Evolutionary conservation across 2,888 invertebrate genomes (phyloP).

Genomic region (Leucophenga montana): DNA sequence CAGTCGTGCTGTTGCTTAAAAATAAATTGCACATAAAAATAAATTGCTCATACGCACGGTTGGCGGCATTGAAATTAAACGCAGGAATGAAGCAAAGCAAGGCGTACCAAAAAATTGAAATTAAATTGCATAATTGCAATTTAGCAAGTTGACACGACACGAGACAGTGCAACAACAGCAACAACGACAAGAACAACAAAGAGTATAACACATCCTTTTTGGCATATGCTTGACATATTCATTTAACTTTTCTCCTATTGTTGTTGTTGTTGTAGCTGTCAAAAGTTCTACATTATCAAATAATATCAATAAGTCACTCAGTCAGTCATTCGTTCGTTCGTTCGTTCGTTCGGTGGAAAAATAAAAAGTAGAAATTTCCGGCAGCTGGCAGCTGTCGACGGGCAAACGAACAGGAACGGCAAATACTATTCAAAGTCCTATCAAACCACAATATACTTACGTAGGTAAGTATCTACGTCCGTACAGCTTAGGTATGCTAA

Average conservation of each 20-base stretch:
- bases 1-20: not conserved
- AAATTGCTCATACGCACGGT: slow-evolving; percentile 55
- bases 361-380: slow-evolving; percentile 11
- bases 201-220: not conserved
- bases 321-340: not conserved
- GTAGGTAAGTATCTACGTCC: too few species aligned
- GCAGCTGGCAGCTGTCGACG: slow-evolving; percentile 17
- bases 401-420: not conserved
- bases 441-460: too few species aligned
- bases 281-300: slow-evolving; percentile 9
- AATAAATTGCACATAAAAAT: not conserved
- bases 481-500: too few species aligned
- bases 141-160: slow-evolving; percentile 56
- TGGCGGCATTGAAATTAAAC: slow-evolving; percentile 15
- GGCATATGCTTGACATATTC: slow-evolving; percentile 33
- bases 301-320: slow-evolving; percentile 20
- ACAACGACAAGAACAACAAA: too few species aligned
- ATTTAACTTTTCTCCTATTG: slow-evolving; percentile 24
- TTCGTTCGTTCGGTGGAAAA: not conserved
- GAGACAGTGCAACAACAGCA: not conserved
- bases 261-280: slow-evolving; percentile 19
- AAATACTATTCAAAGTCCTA: too few species aligned
- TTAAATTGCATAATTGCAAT: slow-evolving; percentile 61
- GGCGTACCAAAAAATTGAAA: slow-evolving; percentile 33
- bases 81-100: not conserved